Base-by-base conservation (phyloP, 2,797 vertebrate species). In the Neoniphon sammara region DNA sequence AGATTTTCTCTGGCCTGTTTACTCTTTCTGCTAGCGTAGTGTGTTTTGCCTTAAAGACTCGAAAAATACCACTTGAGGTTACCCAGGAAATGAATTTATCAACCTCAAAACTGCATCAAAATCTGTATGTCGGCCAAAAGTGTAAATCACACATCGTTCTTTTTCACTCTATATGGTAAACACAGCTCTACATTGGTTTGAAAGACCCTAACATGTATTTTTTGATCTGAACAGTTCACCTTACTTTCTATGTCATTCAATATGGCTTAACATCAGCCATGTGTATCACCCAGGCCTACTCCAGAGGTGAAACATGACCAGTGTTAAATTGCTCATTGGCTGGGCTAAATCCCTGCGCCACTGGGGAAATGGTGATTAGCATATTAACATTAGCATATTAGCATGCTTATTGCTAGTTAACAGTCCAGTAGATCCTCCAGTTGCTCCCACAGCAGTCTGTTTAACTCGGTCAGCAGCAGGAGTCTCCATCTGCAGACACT, bases 371-470 rank as follows among this genome's bases (percentile, higher is more conserved):
- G 67, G 15, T 77, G 70, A 91, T 90, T 89, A 91, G 80, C 88
- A 90, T 89, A 84, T 81, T 65, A 56, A 70, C 74, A 86, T 89
- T 82, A 85, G 82, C 71, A 77, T 83, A 90, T 92, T 88, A 91
- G 88, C 82, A 85, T 89, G 66, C 80, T 84, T 81, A 63, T 68
- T 79, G 70, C 70, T 73, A 78, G 87, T 83, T 83, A 70, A 70
- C 52, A 72, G 78, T 82, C 69, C 25, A 34, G 66, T 27, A 57
- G 56, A 78, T 66, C 78, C 79, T 74, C 64, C 63, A n/a, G 25
- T 69, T 74, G 34, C 54, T 85, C 67, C 70, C 52, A 62, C 61
- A 68, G 77, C 84, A 70, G 83, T 74, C 65, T 77, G 71, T 84
- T 88, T 83, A 82, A 85, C 85, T 80, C 73, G 9, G 85, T 85